phyloP scores from a whole-genome alignment of 2,113 vertebrate species.

The Apus apus region DNA sequence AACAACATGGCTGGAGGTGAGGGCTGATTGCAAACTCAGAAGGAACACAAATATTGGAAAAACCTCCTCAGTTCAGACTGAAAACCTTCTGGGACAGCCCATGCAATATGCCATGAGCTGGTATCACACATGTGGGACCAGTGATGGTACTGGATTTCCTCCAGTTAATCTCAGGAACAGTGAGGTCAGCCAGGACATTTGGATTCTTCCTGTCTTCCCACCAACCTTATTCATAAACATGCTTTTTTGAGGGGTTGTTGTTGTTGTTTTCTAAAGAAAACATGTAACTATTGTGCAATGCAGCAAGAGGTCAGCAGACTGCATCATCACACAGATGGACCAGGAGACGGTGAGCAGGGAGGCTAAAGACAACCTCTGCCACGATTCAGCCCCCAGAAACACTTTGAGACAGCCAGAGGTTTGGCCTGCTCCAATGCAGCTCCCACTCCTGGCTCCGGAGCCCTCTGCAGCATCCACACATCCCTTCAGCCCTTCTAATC shows the following conservation, averaged over 20 bases:
- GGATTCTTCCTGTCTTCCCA: not conserved
- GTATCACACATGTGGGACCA: not conserved
- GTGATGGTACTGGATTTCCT: not conserved
- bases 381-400: not conserved
- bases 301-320: not conserved
- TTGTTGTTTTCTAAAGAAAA: not conserved
- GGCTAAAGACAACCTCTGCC: not conserved
- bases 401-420: fast-evolving
- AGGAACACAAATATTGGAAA: not conserved
- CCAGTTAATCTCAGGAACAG: not conserved
- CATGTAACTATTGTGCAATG: not conserved
- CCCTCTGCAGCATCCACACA: not conserved
- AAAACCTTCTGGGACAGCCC: not conserved
- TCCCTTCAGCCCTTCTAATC: not conserved
- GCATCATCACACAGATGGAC: not conserved
- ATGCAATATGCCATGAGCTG: too few relatives aligned
- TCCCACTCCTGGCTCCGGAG: not conserved
- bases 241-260: too few relatives aligned
- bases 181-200: not conserved
- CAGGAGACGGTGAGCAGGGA: not conserved
- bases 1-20: fast-evolving
- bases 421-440: not conserved
- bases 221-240: not conserved
- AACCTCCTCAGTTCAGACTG: not conserved
- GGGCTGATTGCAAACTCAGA: not conserved